Conservation (phyloP, 2,797 vertebrate species). For the Fringilla coelebs region DNA sequence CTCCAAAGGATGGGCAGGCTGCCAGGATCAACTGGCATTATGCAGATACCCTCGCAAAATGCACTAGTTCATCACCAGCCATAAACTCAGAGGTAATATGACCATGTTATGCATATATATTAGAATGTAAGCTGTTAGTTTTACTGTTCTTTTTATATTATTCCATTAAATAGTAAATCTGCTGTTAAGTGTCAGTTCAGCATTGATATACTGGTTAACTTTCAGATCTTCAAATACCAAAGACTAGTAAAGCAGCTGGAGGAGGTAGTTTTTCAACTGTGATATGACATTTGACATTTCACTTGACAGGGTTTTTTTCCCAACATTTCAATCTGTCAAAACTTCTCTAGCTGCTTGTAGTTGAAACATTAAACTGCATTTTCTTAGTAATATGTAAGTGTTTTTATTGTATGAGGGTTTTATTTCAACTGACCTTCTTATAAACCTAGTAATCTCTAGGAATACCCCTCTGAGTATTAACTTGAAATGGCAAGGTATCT, state of each 20-base stretch:
- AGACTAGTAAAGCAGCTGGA: not conserved
- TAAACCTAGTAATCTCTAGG: not conserved
- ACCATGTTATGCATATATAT: not conserved
- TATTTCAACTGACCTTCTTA: not conserved
- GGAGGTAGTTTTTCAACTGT: not conserved
- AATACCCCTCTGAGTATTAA: not conserved
- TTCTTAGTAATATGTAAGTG: not conserved
- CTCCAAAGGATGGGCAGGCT: conserved; percentile 90
- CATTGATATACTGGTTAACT: not conserved
- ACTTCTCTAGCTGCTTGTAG: not conserved
- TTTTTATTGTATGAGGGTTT: not conserved
- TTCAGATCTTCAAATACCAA: not conserved
- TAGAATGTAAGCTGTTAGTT: not conserved
- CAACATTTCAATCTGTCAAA: not conserved
- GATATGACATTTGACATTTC: not conserved
- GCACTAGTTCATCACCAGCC: conserved; percentile 72
- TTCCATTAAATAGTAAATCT: not conserved
- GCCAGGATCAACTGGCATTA: conserved; percentile 97
- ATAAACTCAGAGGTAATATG: conserved; percentile 81
- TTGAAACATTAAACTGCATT: not conserved
- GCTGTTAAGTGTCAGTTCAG: not conserved
- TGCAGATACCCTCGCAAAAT: conserved; percentile 84
- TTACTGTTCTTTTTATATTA: not conserved
- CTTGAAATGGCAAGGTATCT: not conserved
- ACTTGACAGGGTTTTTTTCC: not conserved